Evolutionary conservation across 2,113 vertebrate genomes (phyloP).

Genomic region (Brevimyrus niger): DNA sequence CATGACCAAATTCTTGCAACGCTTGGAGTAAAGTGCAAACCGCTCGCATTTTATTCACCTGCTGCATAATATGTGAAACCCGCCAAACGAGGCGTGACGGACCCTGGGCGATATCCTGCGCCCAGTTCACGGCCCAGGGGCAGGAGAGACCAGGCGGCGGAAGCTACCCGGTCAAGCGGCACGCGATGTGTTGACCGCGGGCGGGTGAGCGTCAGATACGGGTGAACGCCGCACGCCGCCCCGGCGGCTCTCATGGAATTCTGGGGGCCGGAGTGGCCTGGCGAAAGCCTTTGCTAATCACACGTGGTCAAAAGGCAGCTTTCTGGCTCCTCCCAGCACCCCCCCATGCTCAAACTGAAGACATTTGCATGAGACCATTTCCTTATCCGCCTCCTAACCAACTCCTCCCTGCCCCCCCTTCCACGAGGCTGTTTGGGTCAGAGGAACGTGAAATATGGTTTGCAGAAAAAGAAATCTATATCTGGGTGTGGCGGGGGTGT

Average conservation of each 20-base stretch:
- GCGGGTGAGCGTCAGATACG: background rate
- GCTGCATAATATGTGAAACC: background rate
- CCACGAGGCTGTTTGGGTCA: no score
- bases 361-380: background rate
- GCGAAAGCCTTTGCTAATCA: background rate
- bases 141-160: no score
- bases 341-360: background rate
- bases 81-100: background rate
- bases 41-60: background rate
- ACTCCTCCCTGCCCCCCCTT: background rate
- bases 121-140: background rate
- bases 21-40: background rate
- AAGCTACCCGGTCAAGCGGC: background rate
- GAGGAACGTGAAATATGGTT: background rate
- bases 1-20: background rate
- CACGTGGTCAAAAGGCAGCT: background rate
- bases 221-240: background rate
- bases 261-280: background rate
- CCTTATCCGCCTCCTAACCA: background rate
- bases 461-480: background rate
- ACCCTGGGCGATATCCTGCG: no score
- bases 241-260: background rate
- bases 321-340: background rate
- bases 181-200: background rate
- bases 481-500: no score